phyloP scores from a whole-genome alignment of 2,113 vertebrate genomes.

The Odontophorus gujanensis region DNA sequence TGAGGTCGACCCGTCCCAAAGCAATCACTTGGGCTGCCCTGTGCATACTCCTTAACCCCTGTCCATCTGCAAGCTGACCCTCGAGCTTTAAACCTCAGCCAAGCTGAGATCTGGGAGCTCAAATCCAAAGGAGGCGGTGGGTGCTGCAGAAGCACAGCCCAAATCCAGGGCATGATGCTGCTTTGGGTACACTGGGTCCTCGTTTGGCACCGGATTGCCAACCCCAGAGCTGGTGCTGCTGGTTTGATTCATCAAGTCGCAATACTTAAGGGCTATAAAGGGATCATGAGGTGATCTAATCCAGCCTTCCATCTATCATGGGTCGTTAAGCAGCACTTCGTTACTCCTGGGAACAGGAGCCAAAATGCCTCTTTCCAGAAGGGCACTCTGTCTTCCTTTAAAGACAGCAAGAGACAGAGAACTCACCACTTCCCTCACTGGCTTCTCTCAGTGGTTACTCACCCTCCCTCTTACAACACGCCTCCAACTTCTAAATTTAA shows the following conservation, averaged over 20 bases:
- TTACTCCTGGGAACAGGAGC: background rate
- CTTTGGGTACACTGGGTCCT: background rate
- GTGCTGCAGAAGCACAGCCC: background rate
- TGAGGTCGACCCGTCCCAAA: accelerated
- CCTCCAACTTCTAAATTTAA: conserved; percentile 47
- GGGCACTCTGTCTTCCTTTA: conserved; percentile 2
- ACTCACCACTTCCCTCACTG: conserved; percentile 30
- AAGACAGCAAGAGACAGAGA: background rate
- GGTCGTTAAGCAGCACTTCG: background rate
- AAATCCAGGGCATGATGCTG: background rate
- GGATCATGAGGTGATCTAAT: conserved; percentile 12
- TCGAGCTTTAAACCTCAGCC: background rate
- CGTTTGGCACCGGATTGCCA: background rate
- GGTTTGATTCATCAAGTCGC: background rate
- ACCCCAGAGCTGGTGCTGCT: background rate
- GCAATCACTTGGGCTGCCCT: background rate
- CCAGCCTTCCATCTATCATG: background rate
- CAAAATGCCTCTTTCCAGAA: background rate
- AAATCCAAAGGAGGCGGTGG: background rate
- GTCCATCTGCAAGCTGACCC: background rate
- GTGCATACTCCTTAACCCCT: background rate
- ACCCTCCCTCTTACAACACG: conserved; percentile 26
- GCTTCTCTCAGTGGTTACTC: conserved; percentile 2
- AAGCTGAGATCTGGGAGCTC: background rate
- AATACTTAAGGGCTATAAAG: background rate